These are phyloP conservation scores for Erebia palarica DNA, from an alignment of 2,888 invertebrate genomes.

Conservation along the genomic window DNA sequence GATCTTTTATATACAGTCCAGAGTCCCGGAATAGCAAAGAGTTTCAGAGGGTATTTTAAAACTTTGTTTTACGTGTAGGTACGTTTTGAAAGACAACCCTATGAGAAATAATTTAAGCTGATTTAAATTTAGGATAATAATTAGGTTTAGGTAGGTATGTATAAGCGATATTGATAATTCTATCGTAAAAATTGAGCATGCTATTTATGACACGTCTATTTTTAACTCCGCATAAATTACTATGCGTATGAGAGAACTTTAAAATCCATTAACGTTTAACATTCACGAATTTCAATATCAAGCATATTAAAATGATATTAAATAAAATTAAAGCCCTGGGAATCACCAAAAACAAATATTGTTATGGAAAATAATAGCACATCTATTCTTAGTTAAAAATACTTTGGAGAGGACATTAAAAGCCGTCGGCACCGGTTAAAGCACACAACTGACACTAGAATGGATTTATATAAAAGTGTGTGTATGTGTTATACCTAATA, in stretches of 20 bases:
- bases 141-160: neutral
- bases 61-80: too few relatives aligned
- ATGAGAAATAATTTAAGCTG: neutral
- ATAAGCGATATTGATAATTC: neutral
- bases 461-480: too few relatives aligned
- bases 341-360: neutral
- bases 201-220: constrained; percentile 9
- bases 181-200: neutral
- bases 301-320: neutral
- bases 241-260: neutral
- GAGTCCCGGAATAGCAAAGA: too few relatives aligned
- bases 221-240: constrained; percentile 4
- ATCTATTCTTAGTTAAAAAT: neutral
- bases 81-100: too few relatives aligned
- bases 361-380: neutral
- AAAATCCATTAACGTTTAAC: constrained; percentile 15
- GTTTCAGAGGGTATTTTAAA: too few relatives aligned
- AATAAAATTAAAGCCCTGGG: neutral
- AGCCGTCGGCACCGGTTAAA: too few relatives aligned
- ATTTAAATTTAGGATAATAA: neutral
- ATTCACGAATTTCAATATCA: neutral
- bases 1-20: too few relatives aligned
- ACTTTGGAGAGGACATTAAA: too few relatives aligned
- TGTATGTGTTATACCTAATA: too few relatives aligned
- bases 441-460: too few relatives aligned